phyloP scores from a whole-genome alignment of 2,113 vertebrate species.

The Bambusicola thoracicus region DNA sequence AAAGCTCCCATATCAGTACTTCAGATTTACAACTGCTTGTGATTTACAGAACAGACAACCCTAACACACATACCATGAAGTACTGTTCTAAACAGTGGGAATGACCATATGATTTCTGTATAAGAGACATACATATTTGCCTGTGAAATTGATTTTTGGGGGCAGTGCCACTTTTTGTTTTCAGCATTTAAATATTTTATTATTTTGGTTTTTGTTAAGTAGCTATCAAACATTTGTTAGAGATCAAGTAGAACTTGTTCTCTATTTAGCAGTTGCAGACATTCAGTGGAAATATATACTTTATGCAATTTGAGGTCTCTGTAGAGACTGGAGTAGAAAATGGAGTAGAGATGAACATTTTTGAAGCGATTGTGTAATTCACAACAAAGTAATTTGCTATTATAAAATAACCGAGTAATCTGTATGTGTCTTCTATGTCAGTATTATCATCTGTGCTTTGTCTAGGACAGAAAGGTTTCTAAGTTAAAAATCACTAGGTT shows the following conservation, averaged over 20 bases:
- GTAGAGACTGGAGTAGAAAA: background rate
- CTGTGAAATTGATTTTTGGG: background rate
- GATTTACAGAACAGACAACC: background rate
- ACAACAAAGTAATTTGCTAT: background rate
- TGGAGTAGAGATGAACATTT: background rate
- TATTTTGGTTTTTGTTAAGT: background rate
- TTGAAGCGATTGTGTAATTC: background rate
- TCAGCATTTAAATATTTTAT: background rate
- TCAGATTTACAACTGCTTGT: background rate
- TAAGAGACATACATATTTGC: background rate
- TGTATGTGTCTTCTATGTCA: background rate
- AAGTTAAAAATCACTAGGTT: background rate
- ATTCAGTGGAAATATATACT: background rate
- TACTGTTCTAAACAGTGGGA: background rate
- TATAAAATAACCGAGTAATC: background rate
- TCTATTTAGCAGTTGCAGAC: background rate
- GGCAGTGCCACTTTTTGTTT: background rate
- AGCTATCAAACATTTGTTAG: background rate
- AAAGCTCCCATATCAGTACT: background rate
- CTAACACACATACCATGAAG: background rate
- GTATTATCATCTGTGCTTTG: background rate
- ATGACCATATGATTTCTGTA: background rate
- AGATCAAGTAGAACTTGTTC: background rate
- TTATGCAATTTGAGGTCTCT: background rate
- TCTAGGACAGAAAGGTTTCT: background rate